Percentiles rank a stretch among this genome's conserved stretches.
These are phyloP conservation scores for Eolophus roseicapilla DNA, from an alignment of 2,113 vertebrate species.

Conservation along the genomic window DNA sequence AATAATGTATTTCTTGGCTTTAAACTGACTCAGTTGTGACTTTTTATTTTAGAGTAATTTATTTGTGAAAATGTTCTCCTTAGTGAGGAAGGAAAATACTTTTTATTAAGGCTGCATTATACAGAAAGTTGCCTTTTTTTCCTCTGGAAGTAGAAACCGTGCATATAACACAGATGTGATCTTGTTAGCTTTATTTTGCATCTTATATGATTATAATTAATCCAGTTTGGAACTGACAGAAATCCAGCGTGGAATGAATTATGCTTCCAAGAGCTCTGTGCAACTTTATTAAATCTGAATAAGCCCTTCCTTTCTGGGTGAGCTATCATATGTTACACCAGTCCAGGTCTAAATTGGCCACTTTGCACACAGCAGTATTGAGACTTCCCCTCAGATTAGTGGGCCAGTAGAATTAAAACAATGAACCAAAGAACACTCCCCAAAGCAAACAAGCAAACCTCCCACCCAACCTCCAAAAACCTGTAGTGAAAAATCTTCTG, in stretches of 20 bases:
- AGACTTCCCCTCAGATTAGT: background rate
- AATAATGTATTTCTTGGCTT: background rate
- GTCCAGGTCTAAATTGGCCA: background rate
- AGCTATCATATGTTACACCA: fast-evolving
- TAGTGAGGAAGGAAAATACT: background rate
- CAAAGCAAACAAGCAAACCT: background rate
- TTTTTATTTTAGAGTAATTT: background rate
- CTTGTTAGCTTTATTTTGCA: background rate
- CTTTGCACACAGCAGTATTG: background rate
- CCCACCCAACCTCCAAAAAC: background rate
- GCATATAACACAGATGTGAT: background rate
- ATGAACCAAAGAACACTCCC: background rate
- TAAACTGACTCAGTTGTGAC: background rate
- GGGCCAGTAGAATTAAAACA: background rate
- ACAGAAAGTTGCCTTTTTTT: background rate
- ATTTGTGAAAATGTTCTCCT: background rate
- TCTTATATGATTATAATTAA: background rate
- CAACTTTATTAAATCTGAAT: background rate
- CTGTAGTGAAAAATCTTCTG: background rate
- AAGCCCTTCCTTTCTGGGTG: background rate
- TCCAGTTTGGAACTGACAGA: background rate
- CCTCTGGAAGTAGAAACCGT: background rate
- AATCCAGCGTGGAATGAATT: background rate
- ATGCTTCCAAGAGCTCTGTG: background rate
- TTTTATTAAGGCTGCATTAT: background rate